Evolutionary conservation across 2,888 invertebrate species (phyloP).

Genomic region (Lutraria lutraria): DNA sequence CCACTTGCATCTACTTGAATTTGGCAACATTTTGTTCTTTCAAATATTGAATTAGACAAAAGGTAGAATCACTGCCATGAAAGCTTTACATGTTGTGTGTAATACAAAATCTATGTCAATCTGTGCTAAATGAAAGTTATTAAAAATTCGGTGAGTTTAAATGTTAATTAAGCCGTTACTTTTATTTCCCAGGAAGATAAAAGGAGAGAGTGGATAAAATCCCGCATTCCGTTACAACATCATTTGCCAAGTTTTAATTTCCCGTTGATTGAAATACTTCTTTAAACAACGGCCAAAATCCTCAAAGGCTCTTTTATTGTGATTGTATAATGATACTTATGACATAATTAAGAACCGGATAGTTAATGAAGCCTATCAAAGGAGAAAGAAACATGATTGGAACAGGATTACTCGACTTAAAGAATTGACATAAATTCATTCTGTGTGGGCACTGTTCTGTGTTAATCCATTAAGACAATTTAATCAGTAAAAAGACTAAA

Average conservation of each 20-base stretch:
- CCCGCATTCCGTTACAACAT: slow-evolving; percentile 3
- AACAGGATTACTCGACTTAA: slow-evolving; percentile 20
- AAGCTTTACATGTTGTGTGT: not conserved
- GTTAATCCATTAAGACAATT: slow-evolving; percentile 39
- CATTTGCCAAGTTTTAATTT: slow-evolving; percentile 21
- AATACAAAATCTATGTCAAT: not conserved
- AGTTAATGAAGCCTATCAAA: slow-evolving; percentile 26
- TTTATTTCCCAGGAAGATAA: slow-evolving; percentile 9
- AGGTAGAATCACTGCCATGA: not conserved
- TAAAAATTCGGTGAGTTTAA: not conserved
- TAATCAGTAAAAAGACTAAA: slow-evolving; percentile 18
- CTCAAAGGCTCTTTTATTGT: slow-evolving; percentile 30
- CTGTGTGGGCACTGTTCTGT: slow-evolving; percentile 2
- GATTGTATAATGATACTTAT: slow-evolving; percentile 2
- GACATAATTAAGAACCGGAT: slow-evolving; percentile 32
- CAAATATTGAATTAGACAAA: not conserved
- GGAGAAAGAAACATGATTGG: not conserved
- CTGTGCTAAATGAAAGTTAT: not conserved
- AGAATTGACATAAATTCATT: slow-evolving; percentile 28
- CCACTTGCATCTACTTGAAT: not conserved
- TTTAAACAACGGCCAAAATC: slow-evolving; percentile 29
- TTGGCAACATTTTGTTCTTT: not conserved
- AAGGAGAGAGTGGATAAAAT: not conserved
- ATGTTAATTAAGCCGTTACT: slow-evolving; percentile 11
- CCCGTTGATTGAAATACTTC: slow-evolving; percentile 20